Base-by-base conservation (phyloP, 1,140 invertebrate species). In the Cydia fagiglandana region DNA sequence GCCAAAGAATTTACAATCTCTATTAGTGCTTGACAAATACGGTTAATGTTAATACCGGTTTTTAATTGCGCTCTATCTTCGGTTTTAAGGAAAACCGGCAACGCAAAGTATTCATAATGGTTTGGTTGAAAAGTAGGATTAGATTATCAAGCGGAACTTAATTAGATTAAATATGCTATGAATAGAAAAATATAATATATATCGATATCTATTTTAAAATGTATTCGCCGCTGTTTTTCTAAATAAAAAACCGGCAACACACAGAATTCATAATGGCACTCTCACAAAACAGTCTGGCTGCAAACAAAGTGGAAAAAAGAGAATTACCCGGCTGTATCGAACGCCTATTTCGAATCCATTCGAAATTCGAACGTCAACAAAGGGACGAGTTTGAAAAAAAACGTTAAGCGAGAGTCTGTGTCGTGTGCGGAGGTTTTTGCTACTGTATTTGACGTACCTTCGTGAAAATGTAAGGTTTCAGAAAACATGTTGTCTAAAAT, bases 291-390 rank as follows among this genome's bases (percentile, higher is more conserved):
- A 41, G 66, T 38, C 66, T 70, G 66, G 66, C 34, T 38, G 66
- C 66, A 70, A 70, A 70, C 66, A 61, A 70, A 70, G 30, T 70
- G 30, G 17, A 70, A 70, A 70, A 66, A 70, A 70, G 28, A 56
- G 28, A 56, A 56, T 56, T 17, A 12, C 17, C 66, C 13, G 34
- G 15, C 66, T 10, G 38, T 45, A 70, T 70, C 66, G 66, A 38
- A 38, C 66, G 66, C 66, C 66, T 70, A 70, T 70, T 68, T 70
- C 66, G 66, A 70, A 70, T 70, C 38, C 38, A 70, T 70, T 70
- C 34, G 38, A 70, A 41, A 41, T 70, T 70, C 34, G 66, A 70
- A 41, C 66, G 66, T 70, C 66, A 70, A 70, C 66, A 70, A 70
- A 70, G 66, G 66, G 66, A 70, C 34, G 34, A 34, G 30, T 68